These are phyloP conservation scores for Bombus sylvicola DNA, from an alignment of 1,140 invertebrate species.

Conservation along the genomic window DNA sequence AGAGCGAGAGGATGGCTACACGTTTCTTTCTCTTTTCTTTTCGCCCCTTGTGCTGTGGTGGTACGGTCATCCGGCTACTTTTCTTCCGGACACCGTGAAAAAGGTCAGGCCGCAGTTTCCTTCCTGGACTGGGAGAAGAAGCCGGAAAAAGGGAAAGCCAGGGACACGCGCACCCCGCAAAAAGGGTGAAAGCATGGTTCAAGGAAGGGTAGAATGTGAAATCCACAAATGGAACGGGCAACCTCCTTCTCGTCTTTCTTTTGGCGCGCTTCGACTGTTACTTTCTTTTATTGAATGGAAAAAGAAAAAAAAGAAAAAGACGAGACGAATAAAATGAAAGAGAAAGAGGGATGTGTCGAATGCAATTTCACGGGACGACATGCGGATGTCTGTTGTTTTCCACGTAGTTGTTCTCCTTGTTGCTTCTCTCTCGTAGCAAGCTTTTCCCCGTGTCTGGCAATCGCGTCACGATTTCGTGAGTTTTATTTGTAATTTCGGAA, in stretches of 20 bases:
- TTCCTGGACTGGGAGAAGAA: conserved; percentile 5
- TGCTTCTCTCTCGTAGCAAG: background rate
- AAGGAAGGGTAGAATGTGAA: conserved; percentile 42
- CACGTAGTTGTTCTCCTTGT: conserved; percentile 12
- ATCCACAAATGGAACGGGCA: conserved; percentile 57
- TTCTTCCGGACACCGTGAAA: conserved; percentile 51
- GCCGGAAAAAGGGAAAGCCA: conserved; percentile 27
- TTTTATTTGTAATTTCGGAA: conserved; percentile 17
- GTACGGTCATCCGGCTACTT: conserved; percentile 16
- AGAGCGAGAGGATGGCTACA: too few relatives aligned
- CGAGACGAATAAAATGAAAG: background rate
- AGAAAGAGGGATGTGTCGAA: conserved; percentile 10
- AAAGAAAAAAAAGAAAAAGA: background rate
- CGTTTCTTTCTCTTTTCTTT: too few relatives aligned
- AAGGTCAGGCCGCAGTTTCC: conserved; percentile 34
- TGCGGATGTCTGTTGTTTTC: conserved; percentile 13
- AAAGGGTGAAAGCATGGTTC: conserved; percentile 24
- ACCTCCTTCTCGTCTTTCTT: background rate
- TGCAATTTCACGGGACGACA: conserved; percentile 28
- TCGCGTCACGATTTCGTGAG: conserved; percentile 1
- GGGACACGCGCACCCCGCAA: conserved; percentile 10
- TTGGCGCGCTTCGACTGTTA: conserved; percentile 21
- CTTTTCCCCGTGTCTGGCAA: background rate
- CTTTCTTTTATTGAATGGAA: conserved; percentile 52
- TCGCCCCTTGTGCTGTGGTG: too few relatives aligned